Evolutionary conservation across 2,888 invertebrate species (phyloP).

Genomic region (Oxyteleia sp.): DNA sequence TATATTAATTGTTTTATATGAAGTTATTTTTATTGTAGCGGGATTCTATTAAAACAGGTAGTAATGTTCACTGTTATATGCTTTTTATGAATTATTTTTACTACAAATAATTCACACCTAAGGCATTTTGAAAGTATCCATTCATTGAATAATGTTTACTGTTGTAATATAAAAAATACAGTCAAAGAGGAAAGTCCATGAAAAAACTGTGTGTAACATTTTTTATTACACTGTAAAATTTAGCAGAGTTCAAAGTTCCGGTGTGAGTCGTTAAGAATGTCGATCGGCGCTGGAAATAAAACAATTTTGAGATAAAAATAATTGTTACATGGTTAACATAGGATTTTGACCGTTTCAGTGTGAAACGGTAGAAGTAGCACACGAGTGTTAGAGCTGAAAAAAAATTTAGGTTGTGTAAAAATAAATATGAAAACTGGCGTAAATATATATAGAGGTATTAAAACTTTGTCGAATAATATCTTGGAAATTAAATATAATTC

Average conservation of each 20-base stretch:
- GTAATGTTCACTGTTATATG: too few species aligned
- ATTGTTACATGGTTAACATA: not conserved
- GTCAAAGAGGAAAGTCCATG: not conserved
- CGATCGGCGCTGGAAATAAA: conserved; percentile 3
- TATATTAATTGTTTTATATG: too few species aligned
- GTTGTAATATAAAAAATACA: not conserved
- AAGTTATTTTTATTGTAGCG: too few species aligned
- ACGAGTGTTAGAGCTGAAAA: too few species aligned
- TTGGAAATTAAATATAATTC: too few species aligned
- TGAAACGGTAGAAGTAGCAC: too few species aligned
- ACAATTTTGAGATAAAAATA: not conserved
- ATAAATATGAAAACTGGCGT: too few species aligned
- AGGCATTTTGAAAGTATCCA: not conserved
- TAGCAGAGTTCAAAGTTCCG: conserved; percentile 10
- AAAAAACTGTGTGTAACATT: conserved; percentile 5
- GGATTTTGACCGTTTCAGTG: too few species aligned
- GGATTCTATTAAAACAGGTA: too few species aligned
- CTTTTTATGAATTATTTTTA: not conserved
- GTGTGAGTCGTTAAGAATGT: conserved; percentile 19
- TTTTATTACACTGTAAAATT: conserved; percentile 12
- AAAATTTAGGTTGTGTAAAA: too few species aligned
- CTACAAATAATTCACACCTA: not conserved
- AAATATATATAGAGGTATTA: too few species aligned
- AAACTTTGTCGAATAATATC: too few species aligned
- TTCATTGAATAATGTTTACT: not conserved